Base-by-base conservation (phyloP, 2,888 invertebrate species). In the Monochamus alternatus region DNA sequence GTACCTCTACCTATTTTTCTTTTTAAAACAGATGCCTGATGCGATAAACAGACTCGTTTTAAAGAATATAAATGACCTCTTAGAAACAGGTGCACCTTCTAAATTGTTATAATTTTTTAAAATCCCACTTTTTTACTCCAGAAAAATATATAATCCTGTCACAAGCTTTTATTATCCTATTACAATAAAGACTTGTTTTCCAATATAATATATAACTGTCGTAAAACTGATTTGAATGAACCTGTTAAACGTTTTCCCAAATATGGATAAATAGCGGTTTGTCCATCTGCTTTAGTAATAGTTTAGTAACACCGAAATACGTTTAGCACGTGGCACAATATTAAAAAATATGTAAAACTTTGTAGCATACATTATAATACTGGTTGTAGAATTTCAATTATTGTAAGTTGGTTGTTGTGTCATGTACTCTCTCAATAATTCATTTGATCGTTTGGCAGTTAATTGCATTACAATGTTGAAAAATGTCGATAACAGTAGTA, bases 271-370 rank as follows among this genome's bases (percentile, higher is more conserved):
- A 55, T 1, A 7, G 55, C 55, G 10, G 55, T 55, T 55, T 55
- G 22, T 55, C 55, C 55, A 55, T 55, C n/a, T 55, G 22, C 47
- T 47, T 55, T n/a, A n/a, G 55, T 14, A 55, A 55, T 55, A 22
- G 14, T 14, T 55, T 14, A 55, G n/a, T 55, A 55, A 55, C n/a
- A 14, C 55, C 22, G 1, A 55, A 55, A 55, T 47, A 47, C 47
- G 12, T 47, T 47, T 47, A 47, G 47, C 47, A 47, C 47, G 47
- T 47, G 47, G 12, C 10, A 14, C 38, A 3, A 2, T 55, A 5
- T 7, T 14, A 55, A 1, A 55, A 55, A 55, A 14, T 55, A n/a
- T 55, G 22, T 55, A 55, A 55, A 55, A 22, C 22, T 55, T 14
- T 14, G 2, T 55, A 55, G 55, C 55, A 47, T 47, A 12, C 47